A percentile compares a stretch with the other conserved stretches of the same genome.
Evolutionary conservation across 2,113 vertebrate genomes (phyloP).

Genomic region (Prunella himalayana): DNA sequence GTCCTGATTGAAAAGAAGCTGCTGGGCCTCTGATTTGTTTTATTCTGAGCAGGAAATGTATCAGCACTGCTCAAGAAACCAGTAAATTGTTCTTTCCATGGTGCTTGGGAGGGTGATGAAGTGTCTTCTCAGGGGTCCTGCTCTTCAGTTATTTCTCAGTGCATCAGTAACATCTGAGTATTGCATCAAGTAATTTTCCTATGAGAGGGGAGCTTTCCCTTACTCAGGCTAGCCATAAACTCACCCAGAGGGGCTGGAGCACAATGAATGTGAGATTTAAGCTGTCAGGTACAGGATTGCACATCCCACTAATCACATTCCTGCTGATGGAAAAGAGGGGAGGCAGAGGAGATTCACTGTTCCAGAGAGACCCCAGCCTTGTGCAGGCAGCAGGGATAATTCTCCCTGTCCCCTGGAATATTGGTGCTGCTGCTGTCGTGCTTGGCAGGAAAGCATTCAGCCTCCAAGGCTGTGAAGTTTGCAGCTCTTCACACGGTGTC

Average conservation of each 20-base stretch:
- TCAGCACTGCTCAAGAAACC: neutral
- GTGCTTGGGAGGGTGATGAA: neutral
- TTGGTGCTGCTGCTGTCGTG: neutral
- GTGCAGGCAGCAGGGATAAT: neutral
- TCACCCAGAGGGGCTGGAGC: neutral
- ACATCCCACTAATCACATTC: neutral
- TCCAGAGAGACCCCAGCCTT: neutral
- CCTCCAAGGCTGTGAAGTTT: neutral
- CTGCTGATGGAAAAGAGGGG: neutral
- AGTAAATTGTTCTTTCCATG: neutral
- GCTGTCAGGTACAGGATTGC: neutral
- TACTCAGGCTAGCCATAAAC: neutral
- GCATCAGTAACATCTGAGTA: rapidly evolving
- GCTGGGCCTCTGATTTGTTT: neutral
- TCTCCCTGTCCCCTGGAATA: neutral
- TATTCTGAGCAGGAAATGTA: neutral
- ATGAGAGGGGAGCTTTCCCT: neutral
- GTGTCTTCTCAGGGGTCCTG: neutral
- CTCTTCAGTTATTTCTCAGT: neutral
- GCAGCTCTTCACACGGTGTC: neutral
- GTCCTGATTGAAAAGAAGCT: neutral
- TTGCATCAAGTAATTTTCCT: neutral
- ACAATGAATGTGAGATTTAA: neutral
- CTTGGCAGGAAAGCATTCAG: neutral
- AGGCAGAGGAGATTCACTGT: neutral